Base-by-base conservation (phyloP, 2,797 vertebrate species). In the Cirrhinus mrigala region DNA sequence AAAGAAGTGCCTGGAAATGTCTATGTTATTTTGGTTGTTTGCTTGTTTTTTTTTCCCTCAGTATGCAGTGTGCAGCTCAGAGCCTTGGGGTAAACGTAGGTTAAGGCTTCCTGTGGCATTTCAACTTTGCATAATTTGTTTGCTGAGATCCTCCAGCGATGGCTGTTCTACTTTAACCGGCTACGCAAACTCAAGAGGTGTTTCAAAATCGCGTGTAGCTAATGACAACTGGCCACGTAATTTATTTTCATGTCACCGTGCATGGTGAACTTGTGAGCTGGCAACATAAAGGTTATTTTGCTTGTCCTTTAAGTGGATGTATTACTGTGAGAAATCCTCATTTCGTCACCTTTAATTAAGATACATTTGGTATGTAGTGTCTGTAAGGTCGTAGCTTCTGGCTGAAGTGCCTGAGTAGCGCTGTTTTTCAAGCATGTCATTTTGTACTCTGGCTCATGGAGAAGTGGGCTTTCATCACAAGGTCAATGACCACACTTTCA, bases 41-140 rank as follows among this genome's bases (percentile, higher is more conserved):
- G 84, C 46, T 76, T 85, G 24, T 80, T 85, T 66, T 54, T 85
- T 78, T 22, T 52, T 4, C 33, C 24, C 48, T 88, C 76, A 74
- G 79, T 85, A 81, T 79, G 83, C 89, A 86, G 81, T 75, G 68
- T 87, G 76, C 82, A 54, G 69, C 78, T 81, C 56, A 75, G 50
- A 88, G 84, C 87, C 87, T 81, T 74, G 60, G 86, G 87, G 69
- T 82, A 86, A 86, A 81, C 60, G 83, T 83, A 82, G 84, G 85
- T 86, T 87, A 89, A 82, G 85, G 79, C 86, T 76, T 86, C 79
- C 82, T 85, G 83, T 89, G 86, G 84, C 89, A 90, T 88, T 88
- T 89, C 85, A 86, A 87, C 81, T 89, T 88, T 88, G 89, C 89
- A 87, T 88, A 89, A 90, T 89, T 86, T 86, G 82, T 85, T 81